Evolutionary conservation across 2,113 vertebrate genomes (phyloP), one percentile per base, ranked within the genome.

Genomic region (Phocoena phocoena): DNA sequence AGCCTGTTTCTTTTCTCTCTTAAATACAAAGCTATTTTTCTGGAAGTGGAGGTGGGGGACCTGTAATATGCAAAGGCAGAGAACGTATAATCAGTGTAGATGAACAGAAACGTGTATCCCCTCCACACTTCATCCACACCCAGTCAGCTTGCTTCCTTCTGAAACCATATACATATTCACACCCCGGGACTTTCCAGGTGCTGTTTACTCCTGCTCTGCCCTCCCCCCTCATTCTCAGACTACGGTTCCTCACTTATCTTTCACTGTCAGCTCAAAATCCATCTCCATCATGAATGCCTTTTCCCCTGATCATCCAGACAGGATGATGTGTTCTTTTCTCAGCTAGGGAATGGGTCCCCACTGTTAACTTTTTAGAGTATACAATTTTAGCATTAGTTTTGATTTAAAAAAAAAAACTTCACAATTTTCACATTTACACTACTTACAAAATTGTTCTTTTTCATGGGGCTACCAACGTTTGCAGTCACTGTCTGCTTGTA

Each of bases 1-100:
- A 93, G 76, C 25, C 58, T 55, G 2, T 81, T 90, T 82, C 71
- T 96, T 71, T 90, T 84, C 80, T 90, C 44, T 80, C 21, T 84
- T n/a, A 85, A 96, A 11, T 71, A 87, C 31, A 14, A 55, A 73
- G 62, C 73, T 77, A n/a, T 47, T 93, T 97, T 93, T n/a, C 71
- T 62, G 31, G 60, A 71, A 17, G 55, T 23, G 9, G 53, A 83
- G 36, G 70, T 55, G 7, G 21, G 6, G 10, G 60, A 82, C 63
- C 36, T 74, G 12, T 31, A 88, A 88, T 25, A 92, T 1, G 74
- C 13, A 36, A 87, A 95, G 38, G 31, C 31, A 96, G 70, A 73
- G 60, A 82, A 71, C 2, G 3, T 14, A 10, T 0, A 33, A 71
- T 15, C 25, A 47, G 36, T 89, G 88, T 44, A 90, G 71, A 74